These are phyloP conservation scores for Platyscapa corneri DNA, from an alignment of 1,140 invertebrate species.

Conservation along the genomic window DNA sequence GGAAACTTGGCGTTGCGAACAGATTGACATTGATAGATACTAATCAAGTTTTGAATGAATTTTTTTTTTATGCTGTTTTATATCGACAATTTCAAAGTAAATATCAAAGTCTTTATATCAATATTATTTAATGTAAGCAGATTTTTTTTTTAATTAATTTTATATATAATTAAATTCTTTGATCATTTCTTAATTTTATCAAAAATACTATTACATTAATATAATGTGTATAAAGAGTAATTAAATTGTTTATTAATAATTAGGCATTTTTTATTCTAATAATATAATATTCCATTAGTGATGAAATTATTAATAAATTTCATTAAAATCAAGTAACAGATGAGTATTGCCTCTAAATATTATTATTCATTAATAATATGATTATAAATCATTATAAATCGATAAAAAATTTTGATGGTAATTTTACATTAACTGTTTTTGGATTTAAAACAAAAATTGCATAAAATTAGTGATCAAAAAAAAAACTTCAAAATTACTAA, in stretches of 20 bases:
- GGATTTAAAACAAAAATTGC: too few species aligned
- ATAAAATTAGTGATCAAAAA: too few species aligned
- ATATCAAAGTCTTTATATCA: neutral
- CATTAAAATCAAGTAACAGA: too few species aligned
- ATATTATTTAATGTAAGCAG: neutral
- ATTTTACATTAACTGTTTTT: too few species aligned
- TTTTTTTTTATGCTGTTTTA: neutral
- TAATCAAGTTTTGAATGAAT: slow-evolving; percentile 12
- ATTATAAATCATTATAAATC: too few species aligned
- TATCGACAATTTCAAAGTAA: neutral
- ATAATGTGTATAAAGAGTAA: neutral
- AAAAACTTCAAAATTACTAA: too few species aligned
- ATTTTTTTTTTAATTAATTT: neutral
- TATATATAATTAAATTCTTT: neutral
- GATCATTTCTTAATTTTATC: neutral
- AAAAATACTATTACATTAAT: neutral
- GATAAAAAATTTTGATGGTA: too few species aligned
- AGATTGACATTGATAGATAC: neutral
- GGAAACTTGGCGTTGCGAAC: neutral
- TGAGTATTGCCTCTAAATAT: too few species aligned
- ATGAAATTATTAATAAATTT: too few species aligned
- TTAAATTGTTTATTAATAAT: neutral
- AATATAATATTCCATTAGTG: too few species aligned
- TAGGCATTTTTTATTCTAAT: too few species aligned
- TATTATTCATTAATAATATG: too few species aligned